Conservation (phyloP, 2,113 vertebrate species). For the Colius striatus region DNA sequence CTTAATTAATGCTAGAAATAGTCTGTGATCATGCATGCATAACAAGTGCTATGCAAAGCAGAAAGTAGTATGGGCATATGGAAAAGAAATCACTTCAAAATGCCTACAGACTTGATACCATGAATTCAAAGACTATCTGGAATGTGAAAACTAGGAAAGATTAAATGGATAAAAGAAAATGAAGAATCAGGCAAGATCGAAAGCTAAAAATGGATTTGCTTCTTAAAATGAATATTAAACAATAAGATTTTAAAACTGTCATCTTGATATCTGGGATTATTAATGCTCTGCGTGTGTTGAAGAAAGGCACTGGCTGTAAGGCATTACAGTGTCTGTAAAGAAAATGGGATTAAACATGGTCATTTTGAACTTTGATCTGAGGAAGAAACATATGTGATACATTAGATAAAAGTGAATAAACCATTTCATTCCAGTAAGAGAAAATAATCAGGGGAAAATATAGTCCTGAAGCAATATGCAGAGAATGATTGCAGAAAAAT, state of each 20-base stretch:
- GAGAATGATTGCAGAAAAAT: background rate
- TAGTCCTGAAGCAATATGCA: background rate
- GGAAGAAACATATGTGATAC: background rate
- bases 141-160: background rate
- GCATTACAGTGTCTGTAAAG: background rate
- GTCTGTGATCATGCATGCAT: slow-evolving; percentile 53
- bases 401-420: background rate
- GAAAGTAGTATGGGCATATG: slow-evolving; percentile 4
- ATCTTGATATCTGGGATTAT: background rate
- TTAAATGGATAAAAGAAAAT: slow-evolving; percentile 1
- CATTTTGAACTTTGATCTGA: slow-evolving; percentile 12
- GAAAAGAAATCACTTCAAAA: slow-evolving; percentile 29
- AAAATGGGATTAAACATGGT: background rate
- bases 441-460: background rate
- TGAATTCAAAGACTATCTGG: background rate
- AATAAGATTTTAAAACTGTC: background rate
- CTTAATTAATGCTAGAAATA: slow-evolving; percentile 70
- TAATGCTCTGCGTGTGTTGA: background rate
- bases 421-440: background rate
- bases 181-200: background rate
- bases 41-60: slow-evolving; percentile 50
- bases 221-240: background rate
- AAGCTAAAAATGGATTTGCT: background rate
- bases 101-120: background rate
- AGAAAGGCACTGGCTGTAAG: background rate